Base-by-base conservation (phyloP, 2,888 invertebrate species). In the Clivina fossor region DNA sequence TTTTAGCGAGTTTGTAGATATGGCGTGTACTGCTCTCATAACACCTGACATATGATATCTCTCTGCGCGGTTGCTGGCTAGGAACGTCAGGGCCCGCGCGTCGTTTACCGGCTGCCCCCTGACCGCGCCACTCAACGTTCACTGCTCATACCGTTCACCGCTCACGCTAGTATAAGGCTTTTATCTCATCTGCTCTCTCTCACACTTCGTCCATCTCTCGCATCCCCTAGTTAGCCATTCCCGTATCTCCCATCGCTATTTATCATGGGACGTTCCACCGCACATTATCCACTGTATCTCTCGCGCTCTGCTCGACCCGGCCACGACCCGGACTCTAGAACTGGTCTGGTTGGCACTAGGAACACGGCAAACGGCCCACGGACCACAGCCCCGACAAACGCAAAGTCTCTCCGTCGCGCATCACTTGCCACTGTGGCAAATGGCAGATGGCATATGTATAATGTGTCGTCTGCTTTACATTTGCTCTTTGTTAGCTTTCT, bases 21-120 rank as follows among this genome's bases (percentile, higher is more conserved):
- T 47, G 46, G 40, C 47, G 47, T 46, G 35, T 46, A 46, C 54
- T 54, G 35, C 38, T 54, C 54, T 47, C 55, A 55, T 47, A 54
- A 55, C 55, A 55, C 55, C 47, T 55, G 55, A 55, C 55, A 55
- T 55, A 47, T 55, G 55, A 55, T 55, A 55, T 55, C 55, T 55
- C 55, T 38, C 40, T 15, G 54, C 37, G 38, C 46, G 37, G 47
- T 40, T 55, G 55, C 55, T 47, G 46, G 13, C 13, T 33, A 16
- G 13, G 33, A 33, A n/a, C n/a, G 33, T 40, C 15, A 20, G 43
- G 43, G 41, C 41, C 51, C 51, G 51, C 41, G 51, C 41, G 30
- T n/a, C 11, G 11, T 32, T 11, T 13, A 11, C 13, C 44, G 16
- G 20, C 38, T 22, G 38, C 8, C 15, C 38, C 7, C 4, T 26